Evolutionary conservation across 1,140 invertebrate species (phyloP).

Genomic region (Brachionus calyciflorus): DNA sequence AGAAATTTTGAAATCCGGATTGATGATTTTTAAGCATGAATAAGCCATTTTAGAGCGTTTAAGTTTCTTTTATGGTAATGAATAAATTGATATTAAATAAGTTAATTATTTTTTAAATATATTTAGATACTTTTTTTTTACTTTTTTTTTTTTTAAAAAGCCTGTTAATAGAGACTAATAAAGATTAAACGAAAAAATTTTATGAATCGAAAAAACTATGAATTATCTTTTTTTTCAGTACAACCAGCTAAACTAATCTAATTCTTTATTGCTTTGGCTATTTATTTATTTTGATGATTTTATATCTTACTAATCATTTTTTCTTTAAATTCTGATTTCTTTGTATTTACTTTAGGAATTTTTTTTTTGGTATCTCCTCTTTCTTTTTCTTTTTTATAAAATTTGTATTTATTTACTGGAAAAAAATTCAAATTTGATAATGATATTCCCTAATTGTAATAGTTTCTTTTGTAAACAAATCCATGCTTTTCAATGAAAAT

Average conservation of each 20-base stretch:
- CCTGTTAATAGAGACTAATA: too few relatives aligned
- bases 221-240: constrained; percentile 3
- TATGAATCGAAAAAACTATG: background rate
- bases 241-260: constrained; percentile 2
- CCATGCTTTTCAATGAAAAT: too few relatives aligned
- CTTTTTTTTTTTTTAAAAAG: too few relatives aligned
- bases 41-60: background rate
- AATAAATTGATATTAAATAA: constrained; percentile 11
- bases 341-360: constrained; percentile 2
- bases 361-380: too few relatives aligned
- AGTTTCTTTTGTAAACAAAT: too few relatives aligned
- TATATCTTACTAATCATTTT: constrained; percentile 9
- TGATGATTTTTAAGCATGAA: background rate
- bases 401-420: too few relatives aligned
- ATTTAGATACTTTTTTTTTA: background rate
- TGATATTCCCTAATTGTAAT: too few relatives aligned
- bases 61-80: background rate
- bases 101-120: constrained; percentile 10
- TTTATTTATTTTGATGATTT: constrained; percentile 32
- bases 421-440: too few relatives aligned
- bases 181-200: background rate
- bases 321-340: background rate
- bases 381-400: too few relatives aligned
- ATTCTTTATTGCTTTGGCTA: too few relatives aligned
- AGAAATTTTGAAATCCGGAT: too few relatives aligned